Evolutionary conservation across 2,113 vertebrate genomes (phyloP), one percentile per base, ranked within the genome.

Genomic region (Rhagologus leucostigma): DNA sequence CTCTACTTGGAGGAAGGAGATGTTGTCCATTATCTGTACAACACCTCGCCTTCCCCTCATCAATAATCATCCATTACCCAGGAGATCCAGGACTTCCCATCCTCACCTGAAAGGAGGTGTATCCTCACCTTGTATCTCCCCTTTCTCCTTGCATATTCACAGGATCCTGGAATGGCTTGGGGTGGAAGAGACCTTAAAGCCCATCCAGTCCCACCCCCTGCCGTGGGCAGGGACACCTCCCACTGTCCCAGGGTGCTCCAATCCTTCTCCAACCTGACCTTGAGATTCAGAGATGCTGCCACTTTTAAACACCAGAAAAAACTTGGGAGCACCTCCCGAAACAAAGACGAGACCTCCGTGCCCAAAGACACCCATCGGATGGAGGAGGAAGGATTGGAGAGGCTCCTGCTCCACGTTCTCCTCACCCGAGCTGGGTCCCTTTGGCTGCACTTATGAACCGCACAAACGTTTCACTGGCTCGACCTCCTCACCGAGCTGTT

Each of bases 331-430:
- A 19, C 20, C 46, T 62, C 85, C 55, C 42, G 9, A 50, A 81
- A 32, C 46, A 33, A 67, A 78, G 75, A 60, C 5, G 3, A 53
- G 73, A 67, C 29, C 0, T 8, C 16, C 1, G 0, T 7, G 26
- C n/a, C 44, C 69, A 33, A 39, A 35, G 52, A 6, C 1, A 4
- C 79, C 9, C n/a, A 6, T 9, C 12, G 44, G 80, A 35, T 18
- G 53, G 35, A 59, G n/a, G 20, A 90, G 23, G 52, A 52, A 32
- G 53, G 41, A 13, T 1, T 19, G 65, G 11, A 49, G 53, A 77
- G 26, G 35, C 59, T 76, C 65, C 73, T 22, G 22, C 24, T 71
- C 62, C 57, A 33, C 46, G 5, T 55, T 47, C 77, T 67, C 84
- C 56, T 68, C 49, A 8, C 77, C 49, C 6, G 0, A 32, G 33